Evolutionary conservation across 2,888 invertebrate genomes (phyloP).

Genomic region (Chymomyza procnemis): DNA sequence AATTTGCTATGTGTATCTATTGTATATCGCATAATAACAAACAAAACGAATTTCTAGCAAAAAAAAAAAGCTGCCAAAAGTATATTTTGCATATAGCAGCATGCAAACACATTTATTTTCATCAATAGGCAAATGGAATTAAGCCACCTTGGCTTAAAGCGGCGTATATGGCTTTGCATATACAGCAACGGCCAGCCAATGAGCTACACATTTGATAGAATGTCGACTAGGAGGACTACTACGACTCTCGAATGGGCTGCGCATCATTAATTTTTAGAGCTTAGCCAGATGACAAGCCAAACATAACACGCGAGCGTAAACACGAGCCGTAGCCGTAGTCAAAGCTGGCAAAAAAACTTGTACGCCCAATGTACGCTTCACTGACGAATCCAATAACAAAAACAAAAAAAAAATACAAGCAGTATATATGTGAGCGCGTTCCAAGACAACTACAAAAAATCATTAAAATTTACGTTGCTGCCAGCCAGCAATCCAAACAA

Average conservation of each 20-base stretch:
- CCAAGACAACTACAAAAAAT: constrained; percentile 42
- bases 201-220: constrained; percentile 47
- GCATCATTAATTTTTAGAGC: constrained; percentile 79
- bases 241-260: constrained; percentile 63
- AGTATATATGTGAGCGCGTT: constrained; percentile 29
- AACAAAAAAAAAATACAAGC: constrained; percentile 32
- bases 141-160: constrained; percentile 58
- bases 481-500: constrained; percentile 43
- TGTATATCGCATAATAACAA: too few relatives aligned
- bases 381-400: constrained; percentile 59
- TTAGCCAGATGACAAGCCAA: constrained; percentile 77
- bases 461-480: constrained; percentile 53
- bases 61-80: constrained; percentile 34
- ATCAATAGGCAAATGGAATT: constrained; percentile 59
- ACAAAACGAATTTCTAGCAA: constrained; percentile 10
- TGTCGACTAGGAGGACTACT: neutral
- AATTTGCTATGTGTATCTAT: constrained; percentile 22
- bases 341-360: constrained; percentile 32
- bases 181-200: constrained; percentile 50
- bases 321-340: constrained; percentile 25
- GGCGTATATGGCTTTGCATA: constrained; percentile 62
- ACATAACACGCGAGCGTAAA: constrained; percentile 45
- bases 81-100: constrained; percentile 56
- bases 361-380: constrained; percentile 42
- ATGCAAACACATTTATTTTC: constrained; percentile 71